Percentiles rank a stretch among this genome's conserved stretches.
Conservation (phyloP, 2,113 vertebrate species). For the Cricetomys ansorgei region DNA sequence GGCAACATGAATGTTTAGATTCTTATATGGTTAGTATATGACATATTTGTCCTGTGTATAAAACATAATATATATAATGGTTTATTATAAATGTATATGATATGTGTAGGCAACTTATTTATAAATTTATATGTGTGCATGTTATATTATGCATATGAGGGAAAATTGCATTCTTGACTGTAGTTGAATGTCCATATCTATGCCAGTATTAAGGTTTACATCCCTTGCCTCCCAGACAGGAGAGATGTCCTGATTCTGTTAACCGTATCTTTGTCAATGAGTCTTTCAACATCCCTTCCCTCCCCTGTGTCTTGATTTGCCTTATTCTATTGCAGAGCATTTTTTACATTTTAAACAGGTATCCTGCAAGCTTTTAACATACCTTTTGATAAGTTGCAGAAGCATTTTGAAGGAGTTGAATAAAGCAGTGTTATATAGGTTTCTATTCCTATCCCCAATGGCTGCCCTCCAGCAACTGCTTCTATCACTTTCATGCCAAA, state of each 20-base stretch:
- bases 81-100: background rate
- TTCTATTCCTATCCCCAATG: conserved; percentile 63
- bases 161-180: background rate
- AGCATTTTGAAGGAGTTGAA: conserved; percentile 60
- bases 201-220: background rate
- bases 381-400: conserved; percentile 52
- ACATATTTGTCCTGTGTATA: background rate
- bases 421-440: background rate
- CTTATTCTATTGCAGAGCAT: conserved; percentile 8
- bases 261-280: conserved; percentile 15
- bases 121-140: background rate
- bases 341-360: conserved; percentile 60
- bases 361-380: conserved; percentile 42
- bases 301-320: conserved; percentile 30
- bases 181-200: background rate
- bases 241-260: background rate
- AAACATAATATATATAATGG: too few species aligned
- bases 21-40: background rate
- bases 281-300: background rate
- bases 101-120: background rate
- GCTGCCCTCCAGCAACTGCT: conserved; percentile 60
- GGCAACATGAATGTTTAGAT: too few species aligned
- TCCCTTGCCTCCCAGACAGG: background rate
- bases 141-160: background rate
- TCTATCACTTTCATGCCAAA: conserved; percentile 65